Base-by-base conservation (phyloP, 1,140 invertebrate species). In the Drosophila athabasca region DNA sequence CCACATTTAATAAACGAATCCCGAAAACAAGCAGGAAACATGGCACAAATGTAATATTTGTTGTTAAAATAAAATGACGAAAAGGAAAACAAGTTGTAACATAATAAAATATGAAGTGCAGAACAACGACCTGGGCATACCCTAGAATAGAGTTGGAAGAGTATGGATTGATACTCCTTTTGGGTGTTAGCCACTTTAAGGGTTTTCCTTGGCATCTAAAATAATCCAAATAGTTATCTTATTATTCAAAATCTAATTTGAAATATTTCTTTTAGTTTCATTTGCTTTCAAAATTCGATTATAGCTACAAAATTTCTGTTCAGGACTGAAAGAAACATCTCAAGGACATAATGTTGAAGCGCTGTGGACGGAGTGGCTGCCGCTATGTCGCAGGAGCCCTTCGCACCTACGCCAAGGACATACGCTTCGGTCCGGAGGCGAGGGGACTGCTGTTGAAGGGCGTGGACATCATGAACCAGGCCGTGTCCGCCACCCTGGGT, bases 401-500 rank as follows among this genome's bases (percentile, higher is more conserved):
- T 9, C 70, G 74, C 3, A 24, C 2, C 46, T 76, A 58, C 82
- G 97, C 97, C 22, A 99, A 99, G 93, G 98, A 99, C 92, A 95
- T 99, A 2, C 95, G 96, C 81, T 99, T 99, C 93, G 98, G 98
- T 1, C 93, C 95, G n/a, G 97, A 99, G 90, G 97, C 98, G 0
- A 92, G 97, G 78, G 95, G 95, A 13, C 91, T 96, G 24, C 98
- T 99, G 96, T 92, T 99, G 5, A 95, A 97, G 91, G 98, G 98
- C 53, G 97, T 99, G 11, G 97, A 99, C 92, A 94, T 98, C 15
- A 93, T 99, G 39, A 96, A 98, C 65, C 97, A 99, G 94, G 97
- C 97, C 29, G 98, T 99, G 13, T 97, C 97, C 7, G 96, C 98
- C 29, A 99, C 98, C 2, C 97, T 99, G 96, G 98, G 98, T 45